These are phyloP conservation scores for Lerista edwardsae DNA, from an alignment of 2,797 vertebrate genomes.

Conservation along the genomic window DNA sequence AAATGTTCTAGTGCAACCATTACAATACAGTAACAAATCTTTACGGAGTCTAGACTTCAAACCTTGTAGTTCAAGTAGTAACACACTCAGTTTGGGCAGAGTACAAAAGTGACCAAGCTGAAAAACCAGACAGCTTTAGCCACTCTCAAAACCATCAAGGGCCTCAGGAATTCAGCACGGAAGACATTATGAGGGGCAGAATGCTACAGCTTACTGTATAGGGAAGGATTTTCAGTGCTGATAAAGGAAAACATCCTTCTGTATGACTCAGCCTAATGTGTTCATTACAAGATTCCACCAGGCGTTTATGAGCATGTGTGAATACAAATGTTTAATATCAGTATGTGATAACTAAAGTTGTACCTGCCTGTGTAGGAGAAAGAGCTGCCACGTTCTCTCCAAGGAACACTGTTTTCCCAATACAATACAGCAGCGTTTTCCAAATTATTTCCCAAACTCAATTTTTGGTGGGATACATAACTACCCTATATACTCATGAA, in stretches of 20 bases:
- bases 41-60: neutral
- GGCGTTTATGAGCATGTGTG: neutral
- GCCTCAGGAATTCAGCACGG: neutral
- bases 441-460: too few relatives aligned
- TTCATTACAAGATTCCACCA: neutral
- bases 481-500: too few relatives aligned
- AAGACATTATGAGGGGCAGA: neutral
- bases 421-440: neutral
- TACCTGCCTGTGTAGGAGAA: neutral
- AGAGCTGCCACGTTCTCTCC: neutral
- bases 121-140: slow-evolving; percentile 7
- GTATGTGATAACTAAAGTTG: too few relatives aligned
- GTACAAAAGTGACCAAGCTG: slow-evolving; percentile 37
- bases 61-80: accelerated
- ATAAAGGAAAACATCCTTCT: neutral
- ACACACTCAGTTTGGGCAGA: neutral
- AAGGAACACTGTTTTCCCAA: neutral
- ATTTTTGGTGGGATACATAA: too few relatives aligned
- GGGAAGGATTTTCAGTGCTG: neutral
- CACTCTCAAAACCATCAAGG: neutral
- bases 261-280: too few relatives aligned
- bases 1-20: neutral
- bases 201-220: neutral
- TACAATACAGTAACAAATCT: neutral
- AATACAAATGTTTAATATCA: neutral